Evolutionary conservation across 2,888 invertebrate genomes (phyloP).

Genomic region (Antitype chi): DNA sequence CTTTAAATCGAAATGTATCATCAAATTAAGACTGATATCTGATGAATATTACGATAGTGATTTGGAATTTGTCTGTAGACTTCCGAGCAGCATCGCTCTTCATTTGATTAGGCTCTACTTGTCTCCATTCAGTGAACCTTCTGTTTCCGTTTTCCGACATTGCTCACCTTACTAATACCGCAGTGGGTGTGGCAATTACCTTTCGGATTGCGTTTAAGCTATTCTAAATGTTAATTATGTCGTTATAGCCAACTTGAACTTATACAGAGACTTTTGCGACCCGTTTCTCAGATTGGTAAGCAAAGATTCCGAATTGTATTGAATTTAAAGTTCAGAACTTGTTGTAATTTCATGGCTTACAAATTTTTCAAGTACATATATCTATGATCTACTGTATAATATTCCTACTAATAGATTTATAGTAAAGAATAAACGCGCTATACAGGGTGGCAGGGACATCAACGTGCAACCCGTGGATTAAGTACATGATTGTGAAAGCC

Average conservation of each 20-base stretch:
- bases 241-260: slow-evolving; percentile 61
- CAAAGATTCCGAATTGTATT: slow-evolving; percentile 54
- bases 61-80: background rate
- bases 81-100: background rate
- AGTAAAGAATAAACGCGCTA: background rate
- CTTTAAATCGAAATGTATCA: background rate
- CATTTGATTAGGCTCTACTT: background rate
- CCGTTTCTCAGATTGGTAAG: slow-evolving; percentile 48
- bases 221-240: slow-evolving; percentile 65
- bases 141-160: slow-evolving; percentile 22
- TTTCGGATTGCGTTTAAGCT: slow-evolving; percentile 55
- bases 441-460: background rate
- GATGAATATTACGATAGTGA: background rate
- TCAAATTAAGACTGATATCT: background rate
- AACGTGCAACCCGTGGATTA: no score
- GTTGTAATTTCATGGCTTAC: slow-evolving; percentile 33
- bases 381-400: slow-evolving; percentile 23
- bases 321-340: slow-evolving; percentile 62
- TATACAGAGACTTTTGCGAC: slow-evolving; percentile 47
- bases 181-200: slow-evolving; percentile 63
- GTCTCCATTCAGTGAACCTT: slow-evolving; percentile 21
- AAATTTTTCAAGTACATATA: slow-evolving; percentile 22
- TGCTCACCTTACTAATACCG: slow-evolving; percentile 34
- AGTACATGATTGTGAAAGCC: no score
- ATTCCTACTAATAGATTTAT: background rate